Evolutionary conservation across 2,797 vertebrate species (phyloP).

Genomic region (Rhinophrynus dorsalis): DNA sequence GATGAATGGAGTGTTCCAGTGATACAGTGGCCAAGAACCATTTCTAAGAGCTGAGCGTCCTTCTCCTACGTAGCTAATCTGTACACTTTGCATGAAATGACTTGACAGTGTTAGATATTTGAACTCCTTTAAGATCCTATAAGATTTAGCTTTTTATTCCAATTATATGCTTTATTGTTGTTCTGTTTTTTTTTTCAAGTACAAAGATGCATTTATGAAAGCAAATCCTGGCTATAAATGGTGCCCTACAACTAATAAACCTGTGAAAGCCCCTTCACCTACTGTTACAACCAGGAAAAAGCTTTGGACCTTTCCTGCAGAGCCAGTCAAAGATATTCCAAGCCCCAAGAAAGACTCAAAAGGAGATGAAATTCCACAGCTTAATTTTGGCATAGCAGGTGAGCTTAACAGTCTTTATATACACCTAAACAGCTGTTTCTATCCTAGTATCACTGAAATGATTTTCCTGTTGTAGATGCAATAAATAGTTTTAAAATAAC

Average conservation of each 20-base stretch:
- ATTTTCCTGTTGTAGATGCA: too few species aligned
- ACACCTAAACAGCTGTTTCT: too few species aligned
- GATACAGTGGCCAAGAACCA: too few species aligned
- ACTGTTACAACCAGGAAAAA: constrained; percentile 86
- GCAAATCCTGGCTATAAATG: constrained; percentile 98
- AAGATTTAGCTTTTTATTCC: too few species aligned
- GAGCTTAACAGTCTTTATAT: constrained; percentile 50
- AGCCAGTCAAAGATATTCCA: constrained; percentile 82
- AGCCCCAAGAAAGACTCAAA: constrained; percentile 84
- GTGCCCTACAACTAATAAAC: constrained; percentile 96
- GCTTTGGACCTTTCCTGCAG: constrained; percentile 86
- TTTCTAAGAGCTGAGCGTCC: too few species aligned
- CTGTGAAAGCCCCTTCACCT: constrained; percentile 84
- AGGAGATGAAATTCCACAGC: constrained; percentile 87
- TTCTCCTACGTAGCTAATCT: too few species aligned
- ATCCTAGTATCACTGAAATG: too few species aligned
- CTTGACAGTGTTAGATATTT: too few species aligned
- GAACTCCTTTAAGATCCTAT: too few species aligned
- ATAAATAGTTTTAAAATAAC: too few species aligned
- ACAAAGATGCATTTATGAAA: constrained; percentile 99
- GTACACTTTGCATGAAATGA: too few species aligned
- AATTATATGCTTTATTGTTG: not conserved
- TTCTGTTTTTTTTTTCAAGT: constrained; percentile 73
- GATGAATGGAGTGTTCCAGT: too few species aligned
- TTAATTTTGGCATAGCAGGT: constrained; percentile 98